Base-by-base conservation (phyloP, 2,797 vertebrate genomes). In the Xenentodon cancila region DNA sequence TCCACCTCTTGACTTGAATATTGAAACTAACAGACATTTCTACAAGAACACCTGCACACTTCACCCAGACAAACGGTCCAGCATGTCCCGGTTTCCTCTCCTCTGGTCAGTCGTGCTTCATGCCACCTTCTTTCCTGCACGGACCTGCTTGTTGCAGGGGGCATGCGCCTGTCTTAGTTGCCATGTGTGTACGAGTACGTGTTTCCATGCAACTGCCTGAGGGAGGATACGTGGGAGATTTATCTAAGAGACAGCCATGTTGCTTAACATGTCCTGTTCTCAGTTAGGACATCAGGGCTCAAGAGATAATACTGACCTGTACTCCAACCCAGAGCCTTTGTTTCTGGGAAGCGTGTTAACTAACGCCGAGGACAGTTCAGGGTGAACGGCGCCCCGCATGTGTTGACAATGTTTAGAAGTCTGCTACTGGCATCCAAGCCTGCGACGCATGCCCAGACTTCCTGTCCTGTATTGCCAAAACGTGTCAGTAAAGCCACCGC, bases 201-300 rank as follows among this genome's bases (percentile, higher is more conserved):
- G 68, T 82, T 73, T 86, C 71, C 56, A 77, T 44, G 71, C 66
- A 63, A 66, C 73, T 65, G 59, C 22, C 7, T 13, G 43, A 57
- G 48, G 7, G 45, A 43, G 50, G 13, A 52, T 44, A 27, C 68
- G 51, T 27, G 57, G 37, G 43, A 59, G 65, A 71, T 46, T 60
- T 73, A 56, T 76, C 76, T 44, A 72, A 34, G 77, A 66, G 59
- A 79, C 25, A n/a, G 43, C 40, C 0, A 9, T 53, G 51, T 76
- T 76, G 53, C 43, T 67, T 58, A 51, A 75, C 58, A 58, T 59
- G 61, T 58, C 63, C 59, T 63, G 49, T 52, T 12, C 17, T 6
- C 17, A 17, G 19, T 13, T 5, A 18, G 12, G 51, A 53, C 52
- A 7, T 59, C 53, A 52, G 45, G 3, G 27, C 37, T 63, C 15